Evolutionary conservation across 37 sponge, comb jelly and placozoan genomes (phyloP), one percentile per base, ranked within the genome.

Genomic region (Eunapius fragilis): DNA sequence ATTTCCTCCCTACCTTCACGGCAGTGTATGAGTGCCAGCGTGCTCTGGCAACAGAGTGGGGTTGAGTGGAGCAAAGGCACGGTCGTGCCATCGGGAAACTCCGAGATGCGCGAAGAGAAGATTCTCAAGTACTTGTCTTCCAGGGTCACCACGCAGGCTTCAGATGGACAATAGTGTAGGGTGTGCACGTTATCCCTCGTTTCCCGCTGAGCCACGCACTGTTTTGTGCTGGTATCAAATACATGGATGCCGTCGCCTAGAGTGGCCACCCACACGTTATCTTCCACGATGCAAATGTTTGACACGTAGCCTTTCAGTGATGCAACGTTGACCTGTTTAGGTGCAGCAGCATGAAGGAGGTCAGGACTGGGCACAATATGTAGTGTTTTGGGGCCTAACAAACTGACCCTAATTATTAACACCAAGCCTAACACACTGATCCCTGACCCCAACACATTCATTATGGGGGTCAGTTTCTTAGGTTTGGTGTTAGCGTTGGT

Each of bases 241-340:
- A 89, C 81, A 23, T 31, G 36, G 17, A 89, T 36, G 10, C 90
- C 90, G 5, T 25, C 37, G 0, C 90, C 86, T 3, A 80, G 27
- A 0, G 90, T 85, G 71, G 67, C 38, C 36, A 89, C 48, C 90
- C 90, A 89, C 12, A 89, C 49, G 25, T 77, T 48, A 0, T 67
- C 73, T 25, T 37, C 26, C 17, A 67, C 72, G 24, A 83, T 47
- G 26, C 38, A 58, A 0, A 89, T 25, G 23, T 14, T 32, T n/a
- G 68, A 74, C 38, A 89, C 78, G 41, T 83, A 83, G 71, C 38
- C 35, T n/a, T 34, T 36, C 22, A 27, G 71, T 47, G 48, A 19
- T 13, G 35, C 79, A 47, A 78, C 4, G 23, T 49, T 58, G 19
- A 58, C 58, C 58, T 58, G 58, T 58, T 12, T 17, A 19, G 58